A percentile compares a stretch with the other conserved stretches of the same genome.
These are phyloP conservation scores for Neoascia interrupta DNA, from an alignment of 2,888 invertebrate genomes.

Conservation along the genomic window DNA sequence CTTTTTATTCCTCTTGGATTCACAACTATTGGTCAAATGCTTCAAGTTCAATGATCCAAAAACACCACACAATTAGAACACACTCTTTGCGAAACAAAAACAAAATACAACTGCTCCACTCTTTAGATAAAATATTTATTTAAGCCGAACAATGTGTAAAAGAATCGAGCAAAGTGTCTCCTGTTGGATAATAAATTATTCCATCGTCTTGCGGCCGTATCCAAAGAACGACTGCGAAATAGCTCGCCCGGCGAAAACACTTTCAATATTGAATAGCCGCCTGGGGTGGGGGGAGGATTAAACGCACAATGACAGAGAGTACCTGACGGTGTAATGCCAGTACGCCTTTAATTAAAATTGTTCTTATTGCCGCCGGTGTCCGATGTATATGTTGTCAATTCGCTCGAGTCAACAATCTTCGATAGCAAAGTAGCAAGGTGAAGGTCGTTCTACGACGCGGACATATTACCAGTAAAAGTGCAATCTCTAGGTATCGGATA, in stretches of 20 bases:
- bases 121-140: slow-evolving; percentile 46
- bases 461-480: slow-evolving; percentile 29
- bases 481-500: slow-evolving; percentile 12
- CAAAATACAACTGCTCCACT: slow-evolving; percentile 40
- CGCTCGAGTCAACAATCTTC: slow-evolving; percentile 49
- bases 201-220: slow-evolving; percentile 37
- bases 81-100: slow-evolving; percentile 3
- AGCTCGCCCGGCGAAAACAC: slow-evolving; percentile 45
- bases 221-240: slow-evolving; percentile 50
- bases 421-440: slow-evolving; percentile 47
- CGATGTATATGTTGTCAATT: background rate
- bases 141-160: slow-evolving; percentile 31
- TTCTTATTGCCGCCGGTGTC: slow-evolving; percentile 16
- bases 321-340: slow-evolving; percentile 14
- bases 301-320: slow-evolving; percentile 7
- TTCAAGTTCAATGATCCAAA: slow-evolving; percentile 56
- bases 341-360: slow-evolving; percentile 8
- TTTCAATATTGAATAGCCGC: slow-evolving; percentile 45
- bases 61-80: slow-evolving; percentile 5
- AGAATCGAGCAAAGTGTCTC: slow-evolving; percentile 36
- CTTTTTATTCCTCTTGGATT: slow-evolving; percentile 4
- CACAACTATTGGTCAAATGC: slow-evolving; percentile 22
- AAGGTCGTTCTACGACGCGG: slow-evolving; percentile 65
- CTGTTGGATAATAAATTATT: slow-evolving; percentile 43
- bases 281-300: no score